Percentiles rank a stretch among this genome's conserved stretches.
Conservation (phyloP, 2,113 vertebrate species). For the Melanocharis versteri region DNA sequence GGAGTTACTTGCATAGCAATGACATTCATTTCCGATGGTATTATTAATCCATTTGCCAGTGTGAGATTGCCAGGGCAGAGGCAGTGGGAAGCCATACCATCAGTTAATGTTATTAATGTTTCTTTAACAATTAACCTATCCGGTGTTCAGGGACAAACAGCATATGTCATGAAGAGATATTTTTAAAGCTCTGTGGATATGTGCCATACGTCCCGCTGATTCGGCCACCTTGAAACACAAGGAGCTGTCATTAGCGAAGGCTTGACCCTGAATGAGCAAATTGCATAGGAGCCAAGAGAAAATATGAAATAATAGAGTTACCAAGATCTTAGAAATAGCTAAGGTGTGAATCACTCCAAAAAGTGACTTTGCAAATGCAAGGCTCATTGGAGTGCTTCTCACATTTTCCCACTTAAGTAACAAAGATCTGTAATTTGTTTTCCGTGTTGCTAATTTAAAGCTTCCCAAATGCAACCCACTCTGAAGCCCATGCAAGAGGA, state of each 20-base stretch:
- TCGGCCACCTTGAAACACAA: neutral
- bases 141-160: constrained; percentile 50
- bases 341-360: neutral
- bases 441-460: neutral
- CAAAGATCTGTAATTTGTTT: neutral
- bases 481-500: neutral
- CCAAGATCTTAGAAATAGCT: neutral
- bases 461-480: neutral
- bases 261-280: constrained; percentile 14
- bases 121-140: constrained; percentile 63
- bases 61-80: constrained; percentile 47
- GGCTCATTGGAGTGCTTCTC: neutral
- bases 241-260: neutral
- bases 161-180: constrained; percentile 35
- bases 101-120: constrained; percentile 60
- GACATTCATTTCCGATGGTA: constrained; percentile 71
- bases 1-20: constrained; percentile 67
- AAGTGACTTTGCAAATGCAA: neutral
- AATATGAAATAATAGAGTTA: constrained; percentile 16
- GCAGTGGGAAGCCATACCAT: constrained; percentile 36
- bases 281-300: neutral
- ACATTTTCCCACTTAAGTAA: neutral
- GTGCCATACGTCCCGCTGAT: neutral
- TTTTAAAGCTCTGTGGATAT: constrained; percentile 49
- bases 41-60: constrained; percentile 74